Conservation (phyloP, 2,888 invertebrate species). For the Notocelia uddmanniana region DNA sequence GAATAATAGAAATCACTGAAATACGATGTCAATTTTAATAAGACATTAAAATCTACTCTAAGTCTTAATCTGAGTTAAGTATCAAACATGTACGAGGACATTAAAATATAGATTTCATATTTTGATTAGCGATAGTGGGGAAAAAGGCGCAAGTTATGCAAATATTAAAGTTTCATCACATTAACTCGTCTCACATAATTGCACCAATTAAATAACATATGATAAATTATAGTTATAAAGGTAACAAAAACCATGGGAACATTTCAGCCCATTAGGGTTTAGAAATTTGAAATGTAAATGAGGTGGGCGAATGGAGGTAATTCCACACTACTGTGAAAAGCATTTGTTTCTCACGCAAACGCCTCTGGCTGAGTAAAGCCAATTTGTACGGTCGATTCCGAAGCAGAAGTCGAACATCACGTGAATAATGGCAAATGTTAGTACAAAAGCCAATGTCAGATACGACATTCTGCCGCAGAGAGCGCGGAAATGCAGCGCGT, state of each 20-base stretch:
- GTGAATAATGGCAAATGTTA: constrained; percentile 2
- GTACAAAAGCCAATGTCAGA: background rate
- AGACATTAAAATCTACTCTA: too few relatives aligned
- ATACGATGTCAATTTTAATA: too few relatives aligned
- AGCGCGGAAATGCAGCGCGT: constrained; percentile 27
- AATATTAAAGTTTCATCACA: constrained; percentile 1
- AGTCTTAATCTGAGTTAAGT: background rate
- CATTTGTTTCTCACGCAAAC: constrained; percentile 63
- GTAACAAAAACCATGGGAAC: constrained; percentile 48
- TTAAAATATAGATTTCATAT: background rate
- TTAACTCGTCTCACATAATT: constrained; percentile 34
- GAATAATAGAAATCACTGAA: too few relatives aligned
- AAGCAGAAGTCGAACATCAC: constrained; percentile 21
- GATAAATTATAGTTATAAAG: constrained; percentile 37
- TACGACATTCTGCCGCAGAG: constrained; percentile 5
- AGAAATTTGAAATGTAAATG: constrained; percentile 62
- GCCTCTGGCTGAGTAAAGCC: constrained; percentile 52
- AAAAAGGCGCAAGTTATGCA: background rate
- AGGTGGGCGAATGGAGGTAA: constrained; percentile 58
- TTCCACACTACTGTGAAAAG: constrained; percentile 66
- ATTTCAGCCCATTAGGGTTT: constrained; percentile 54
- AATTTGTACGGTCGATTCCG: constrained; percentile 54
- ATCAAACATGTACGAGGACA: background rate
- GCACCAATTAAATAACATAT: constrained; percentile 37
- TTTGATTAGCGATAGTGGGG: background rate